A percentile compares a stretch with the other conserved stretches of the same genome.
These are phyloP conservation scores for Pristionchus entomophagus DNA, from an alignment of 2,888 invertebrate genomes.

Conservation along the genomic window DNA sequence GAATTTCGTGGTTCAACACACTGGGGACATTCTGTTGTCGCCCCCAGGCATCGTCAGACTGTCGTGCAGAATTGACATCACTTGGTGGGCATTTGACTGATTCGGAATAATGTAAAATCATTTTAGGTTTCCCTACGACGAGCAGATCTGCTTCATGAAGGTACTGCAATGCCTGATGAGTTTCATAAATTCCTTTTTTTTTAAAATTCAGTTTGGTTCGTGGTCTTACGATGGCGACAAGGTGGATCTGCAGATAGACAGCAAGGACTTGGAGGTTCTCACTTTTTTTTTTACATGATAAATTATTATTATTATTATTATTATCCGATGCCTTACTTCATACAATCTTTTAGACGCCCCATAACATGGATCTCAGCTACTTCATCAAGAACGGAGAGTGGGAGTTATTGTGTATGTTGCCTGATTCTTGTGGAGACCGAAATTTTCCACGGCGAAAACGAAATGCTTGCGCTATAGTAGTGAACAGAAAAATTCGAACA, in stretches of 20 bases:
- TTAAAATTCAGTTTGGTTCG: conserved; percentile 89
- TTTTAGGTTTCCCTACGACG: conserved; percentile 91
- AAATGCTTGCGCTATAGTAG: too few relatives aligned
- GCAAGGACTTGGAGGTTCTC: conserved; percentile 79
- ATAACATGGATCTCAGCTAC: conserved; percentile 94
- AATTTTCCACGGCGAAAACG: too few relatives aligned
- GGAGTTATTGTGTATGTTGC: conserved; percentile 91
- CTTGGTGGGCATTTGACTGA: conserved; percentile 81
- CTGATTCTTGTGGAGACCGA: neutral
- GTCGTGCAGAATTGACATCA: conserved; percentile 98
- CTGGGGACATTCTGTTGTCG: conserved; percentile 94
- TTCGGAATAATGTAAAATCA: neutral
- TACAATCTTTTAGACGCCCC: neutral
- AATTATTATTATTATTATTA: too few relatives aligned
- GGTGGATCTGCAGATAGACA: conserved; percentile 95
- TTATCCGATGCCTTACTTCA: too few relatives aligned
- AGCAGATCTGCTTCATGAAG: conserved; percentile 89
- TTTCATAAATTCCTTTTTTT: too few relatives aligned
- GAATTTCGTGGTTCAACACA: conserved; percentile 95
- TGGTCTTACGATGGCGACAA: conserved; percentile 94
- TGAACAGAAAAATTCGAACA: too few relatives aligned
- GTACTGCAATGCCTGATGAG: too few relatives aligned
- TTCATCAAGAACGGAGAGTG: conserved; percentile 99
- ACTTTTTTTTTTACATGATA: too few relatives aligned
- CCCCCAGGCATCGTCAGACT: conserved; percentile 98